phyloP scores from a whole-genome alignment of 1,140 invertebrate genomes.

The Heliothis subflexa region DNA sequence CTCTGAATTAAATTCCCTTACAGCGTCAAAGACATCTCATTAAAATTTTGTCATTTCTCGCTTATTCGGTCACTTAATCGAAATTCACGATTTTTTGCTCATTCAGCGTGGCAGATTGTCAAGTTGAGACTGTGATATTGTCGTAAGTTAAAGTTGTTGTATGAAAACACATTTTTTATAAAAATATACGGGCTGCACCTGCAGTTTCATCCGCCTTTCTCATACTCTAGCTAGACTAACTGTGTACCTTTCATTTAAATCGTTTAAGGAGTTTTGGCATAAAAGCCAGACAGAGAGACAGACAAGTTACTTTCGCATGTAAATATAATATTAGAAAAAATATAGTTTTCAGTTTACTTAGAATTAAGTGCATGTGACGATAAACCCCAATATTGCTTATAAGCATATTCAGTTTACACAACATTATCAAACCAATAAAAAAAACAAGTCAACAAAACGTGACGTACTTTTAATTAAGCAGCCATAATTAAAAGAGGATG shows the following conservation, averaged over 20 bases:
- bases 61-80: constrained; percentile 12
- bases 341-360: too few species aligned
- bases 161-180: too few species aligned
- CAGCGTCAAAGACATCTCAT: constrained; percentile 47
- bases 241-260: too few species aligned
- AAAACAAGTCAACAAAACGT: not conserved
- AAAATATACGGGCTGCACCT: too few species aligned
- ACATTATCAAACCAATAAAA: not conserved
- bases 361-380: too few species aligned
- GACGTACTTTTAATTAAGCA: constrained; percentile 29
- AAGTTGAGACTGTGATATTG: not conserved
- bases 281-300: too few species aligned
- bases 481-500: constrained; percentile 29
- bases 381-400: not conserved
- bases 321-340: too few species aligned
- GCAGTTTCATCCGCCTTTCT: too few species aligned
- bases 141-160: not conserved
- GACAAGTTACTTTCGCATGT: too few species aligned
- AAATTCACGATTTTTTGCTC: not conserved
- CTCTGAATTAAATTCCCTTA: constrained; percentile 51
- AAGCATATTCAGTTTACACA: not conserved
- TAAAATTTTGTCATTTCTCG: constrained; percentile 50
- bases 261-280: too few species aligned
- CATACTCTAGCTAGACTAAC: too few species aligned
- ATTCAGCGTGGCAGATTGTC: not conserved